Evolutionary conservation across 1,140 invertebrate species (phyloP).

Genomic region (Drosophila lacteicornis): DNA sequence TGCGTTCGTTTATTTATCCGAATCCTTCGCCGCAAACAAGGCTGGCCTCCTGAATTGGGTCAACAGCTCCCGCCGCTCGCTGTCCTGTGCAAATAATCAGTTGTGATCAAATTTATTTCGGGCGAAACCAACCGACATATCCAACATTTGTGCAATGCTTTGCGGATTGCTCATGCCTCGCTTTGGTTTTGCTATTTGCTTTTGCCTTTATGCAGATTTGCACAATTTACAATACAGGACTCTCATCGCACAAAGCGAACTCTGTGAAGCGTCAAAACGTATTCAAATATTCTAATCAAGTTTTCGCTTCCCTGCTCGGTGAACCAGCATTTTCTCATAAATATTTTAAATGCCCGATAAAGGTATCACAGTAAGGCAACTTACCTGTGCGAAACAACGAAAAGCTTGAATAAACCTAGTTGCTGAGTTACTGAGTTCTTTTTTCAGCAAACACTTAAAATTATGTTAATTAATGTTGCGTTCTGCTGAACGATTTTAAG

Average conservation of each 20-base stretch:
- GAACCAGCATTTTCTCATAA: constrained; percentile 21
- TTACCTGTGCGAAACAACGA: background rate
- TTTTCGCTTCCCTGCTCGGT: constrained; percentile 19
- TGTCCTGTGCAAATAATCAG: constrained; percentile 62
- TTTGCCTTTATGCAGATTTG: constrained; percentile 46
- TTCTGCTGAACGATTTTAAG: background rate
- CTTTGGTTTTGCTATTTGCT: constrained; percentile 37
- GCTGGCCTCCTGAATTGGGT: constrained; percentile 34
- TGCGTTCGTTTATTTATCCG: constrained; percentile 42
- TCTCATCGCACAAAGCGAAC: constrained; percentile 23
- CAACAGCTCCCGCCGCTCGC: constrained; percentile 21
- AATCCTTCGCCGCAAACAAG: constrained; percentile 26
- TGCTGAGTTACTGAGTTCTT: background rate
- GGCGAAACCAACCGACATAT: constrained; percentile 30
- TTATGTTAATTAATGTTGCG: constrained; percentile 10
- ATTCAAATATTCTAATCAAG: constrained; percentile 67
- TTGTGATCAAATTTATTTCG: constrained; percentile 66
- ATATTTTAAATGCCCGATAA: constrained; percentile 19
- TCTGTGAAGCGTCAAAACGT: constrained; percentile 61
- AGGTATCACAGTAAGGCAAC: background rate
- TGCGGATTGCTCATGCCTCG: constrained; percentile 26
- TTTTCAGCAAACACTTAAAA: background rate
- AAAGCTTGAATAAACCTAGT: no score
- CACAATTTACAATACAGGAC: constrained; percentile 56
- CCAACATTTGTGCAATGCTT: constrained; percentile 33